Evolutionary conservation across 2,113 vertebrate species (phyloP), one percentile per base, ranked within the genome.

Genomic region (Oncorhynchus nerka): DNA sequence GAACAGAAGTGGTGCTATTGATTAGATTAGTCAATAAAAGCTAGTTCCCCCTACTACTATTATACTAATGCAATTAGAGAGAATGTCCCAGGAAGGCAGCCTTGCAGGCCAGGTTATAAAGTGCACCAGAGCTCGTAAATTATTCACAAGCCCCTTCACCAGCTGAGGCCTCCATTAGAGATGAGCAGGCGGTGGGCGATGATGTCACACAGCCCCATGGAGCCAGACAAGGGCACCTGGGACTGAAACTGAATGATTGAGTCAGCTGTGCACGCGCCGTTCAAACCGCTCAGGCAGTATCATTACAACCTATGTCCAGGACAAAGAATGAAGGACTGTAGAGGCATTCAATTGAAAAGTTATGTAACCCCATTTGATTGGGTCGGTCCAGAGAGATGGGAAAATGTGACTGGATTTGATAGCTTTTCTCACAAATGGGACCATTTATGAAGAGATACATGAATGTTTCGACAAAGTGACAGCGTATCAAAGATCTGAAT

Each of bases 41-140:
- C 85, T 77, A 81, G 90, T 92, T 92, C 92, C 89, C 89, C 85
- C 82, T 55, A 16, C 66, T 16, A 83, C 79, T 87, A 88, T 92
- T 91, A 89, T 80, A 87, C 89, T 91, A 91, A 93, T 92, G 93
- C 92, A 92, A 87, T 91, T 83, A 84, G 87, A 86, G 87, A 51
- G 59, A 86, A 86, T 77, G 84, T 88, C 90, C 89, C 76, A 72
- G 75, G 75, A 75, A 57, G 66, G 67, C 79, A 73, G 86, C 86
- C 83, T 87, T 79, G 79, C 83, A 90, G 85, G 79, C 83, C 79
- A 86, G 91, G 87, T 91, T 89, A 90, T 89, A 93, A 89, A 90
- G 88, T 91, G 86, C 88, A 85, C 87, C 85, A 87, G 81, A 85
- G 88, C 89, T 90, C 79, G 85, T 94, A 83, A 94, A 94, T 94